These are phyloP conservation scores for Planococcus citri DNA, from an alignment of 1,140 invertebrate genomes.

Conservation along the genomic window DNA sequence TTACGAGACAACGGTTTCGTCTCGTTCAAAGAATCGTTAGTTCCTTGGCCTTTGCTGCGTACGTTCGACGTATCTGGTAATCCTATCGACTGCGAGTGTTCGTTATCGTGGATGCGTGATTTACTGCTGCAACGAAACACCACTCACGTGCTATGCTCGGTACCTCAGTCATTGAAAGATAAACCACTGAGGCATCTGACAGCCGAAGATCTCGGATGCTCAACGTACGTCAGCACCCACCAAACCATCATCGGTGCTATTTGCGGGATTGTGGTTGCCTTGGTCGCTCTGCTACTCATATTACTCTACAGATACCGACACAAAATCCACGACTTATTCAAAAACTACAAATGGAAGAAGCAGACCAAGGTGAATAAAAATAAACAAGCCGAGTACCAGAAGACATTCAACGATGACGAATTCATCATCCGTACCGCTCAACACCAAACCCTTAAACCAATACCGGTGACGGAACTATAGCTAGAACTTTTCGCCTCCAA, in stretches of 20 bases:
- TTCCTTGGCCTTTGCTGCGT: constrained; percentile 63
- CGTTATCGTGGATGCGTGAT: constrained; percentile 62
- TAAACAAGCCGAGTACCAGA: constrained; percentile 79
- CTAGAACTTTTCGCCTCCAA: constrained; percentile 58
- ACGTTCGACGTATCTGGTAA: constrained; percentile 68
- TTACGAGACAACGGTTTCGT: constrained; percentile 65
- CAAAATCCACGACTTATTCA: constrained; percentile 58
- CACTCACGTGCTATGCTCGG: constrained; percentile 57
- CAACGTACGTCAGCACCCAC: constrained; percentile 55
- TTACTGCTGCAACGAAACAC: constrained; percentile 54
- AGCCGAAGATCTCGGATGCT: constrained; percentile 65
- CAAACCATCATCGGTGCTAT: constrained; percentile 63
- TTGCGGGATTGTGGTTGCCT: constrained; percentile 50
- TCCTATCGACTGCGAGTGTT: constrained; percentile 67
- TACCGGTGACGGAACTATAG: constrained; percentile 85
- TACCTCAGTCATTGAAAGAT: constrained; percentile 54
- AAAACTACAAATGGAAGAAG: constrained; percentile 70
- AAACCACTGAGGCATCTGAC: constrained; percentile 51
- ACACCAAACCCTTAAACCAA: constrained; percentile 48
- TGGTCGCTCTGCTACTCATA: constrained; percentile 51
- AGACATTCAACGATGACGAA: constrained; percentile 72
- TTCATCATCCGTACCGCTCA: constrained; percentile 54
- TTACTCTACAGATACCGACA: constrained; percentile 63
- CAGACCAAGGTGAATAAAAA: constrained; percentile 49
- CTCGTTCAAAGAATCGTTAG: constrained; percentile 56